A percentile compares a stretch with the other conserved stretches of the same genome.
Evolutionary conservation across 2,113 vertebrate genomes (phyloP).

Genomic region (Falcunculus frontatus): DNA sequence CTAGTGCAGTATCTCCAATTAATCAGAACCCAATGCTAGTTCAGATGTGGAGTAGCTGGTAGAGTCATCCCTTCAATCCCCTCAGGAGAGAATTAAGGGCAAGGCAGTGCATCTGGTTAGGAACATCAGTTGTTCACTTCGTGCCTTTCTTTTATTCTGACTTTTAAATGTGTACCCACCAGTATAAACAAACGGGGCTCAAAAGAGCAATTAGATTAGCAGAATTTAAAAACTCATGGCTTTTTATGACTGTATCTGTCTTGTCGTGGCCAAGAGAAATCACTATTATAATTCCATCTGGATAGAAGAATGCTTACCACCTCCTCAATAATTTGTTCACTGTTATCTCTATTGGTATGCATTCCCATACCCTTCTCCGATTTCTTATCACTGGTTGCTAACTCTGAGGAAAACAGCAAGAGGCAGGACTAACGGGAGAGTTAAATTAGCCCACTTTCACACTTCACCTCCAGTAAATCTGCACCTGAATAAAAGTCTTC

Average conservation of each 20-base stretch:
- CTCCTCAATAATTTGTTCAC: neutral
- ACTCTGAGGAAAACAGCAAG: neutral
- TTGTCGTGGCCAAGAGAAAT: neutral
- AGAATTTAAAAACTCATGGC: neutral
- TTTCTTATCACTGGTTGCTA: neutral
- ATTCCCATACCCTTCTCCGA: neutral
- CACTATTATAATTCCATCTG: neutral
- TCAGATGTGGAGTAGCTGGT: neutral
- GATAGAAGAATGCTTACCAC: neutral
- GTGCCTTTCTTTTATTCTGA: neutral
- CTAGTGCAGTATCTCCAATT: neutral
- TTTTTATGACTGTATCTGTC: neutral
- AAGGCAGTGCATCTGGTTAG: neutral
- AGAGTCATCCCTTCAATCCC: fast-evolving
- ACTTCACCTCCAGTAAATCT: neutral
- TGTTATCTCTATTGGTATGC: neutral
- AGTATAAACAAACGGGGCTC: neutral
- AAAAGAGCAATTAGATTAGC: neutral
- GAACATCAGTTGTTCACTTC: neutral
- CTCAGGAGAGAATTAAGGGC: neutral
- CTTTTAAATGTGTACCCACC: neutral
- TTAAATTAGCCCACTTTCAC: neutral
- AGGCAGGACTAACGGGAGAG: neutral
- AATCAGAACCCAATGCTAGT: neutral
- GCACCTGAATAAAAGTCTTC: neutral